Evolutionary conservation across 2,888 invertebrate species (phyloP), one percentile per base, ranked within the genome.

Genomic region (Ligdia adustata): DNA sequence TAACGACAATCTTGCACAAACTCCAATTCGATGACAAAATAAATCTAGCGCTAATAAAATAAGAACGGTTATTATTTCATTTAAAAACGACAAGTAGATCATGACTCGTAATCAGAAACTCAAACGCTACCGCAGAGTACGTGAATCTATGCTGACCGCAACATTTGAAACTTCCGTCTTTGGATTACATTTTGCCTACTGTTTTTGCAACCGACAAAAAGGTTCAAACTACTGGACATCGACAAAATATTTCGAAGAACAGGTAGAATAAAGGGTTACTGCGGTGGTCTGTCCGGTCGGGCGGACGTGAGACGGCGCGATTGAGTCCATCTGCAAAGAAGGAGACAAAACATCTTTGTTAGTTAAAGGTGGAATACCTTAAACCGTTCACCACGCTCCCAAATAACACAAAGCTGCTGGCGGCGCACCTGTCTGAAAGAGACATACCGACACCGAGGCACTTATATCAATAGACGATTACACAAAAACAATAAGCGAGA

Each of bases 241-340:
- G 22, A 26, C 34, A 31, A 35, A 16, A 14, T 51, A 32, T 37
- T 41, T 12, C 62, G 55, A 65, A 64, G 62, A 56, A 66, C 56
- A 66, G 59, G 66, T 63, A 65, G 41, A 54, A n/a, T n/a, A 55
- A 61, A 59, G 52, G 28, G 42, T 66, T 65, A 54, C 65, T 54
- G 40, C 38, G 62, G 46, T 55, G 56, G 53, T 55, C 59, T 50
- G 37, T 26, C 35, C 35, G 57, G 60, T 43, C 50, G 60, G 51
- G 64, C 47, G 56, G 34, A 69, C 78, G 72, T 63, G 73, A 72
- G 75, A 75, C 64, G 60, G 69, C 69, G 50, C 34, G 15, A 63
- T 60, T 54, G 67, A 64, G 64, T 64, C 72, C 70, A 88, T 83
- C 89, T 90, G 89, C 49, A 90, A 89, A 84, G 82, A 88, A 63